Base-by-base conservation (phyloP, 2,113 vertebrate species). In the Panthera uncia region DNA sequence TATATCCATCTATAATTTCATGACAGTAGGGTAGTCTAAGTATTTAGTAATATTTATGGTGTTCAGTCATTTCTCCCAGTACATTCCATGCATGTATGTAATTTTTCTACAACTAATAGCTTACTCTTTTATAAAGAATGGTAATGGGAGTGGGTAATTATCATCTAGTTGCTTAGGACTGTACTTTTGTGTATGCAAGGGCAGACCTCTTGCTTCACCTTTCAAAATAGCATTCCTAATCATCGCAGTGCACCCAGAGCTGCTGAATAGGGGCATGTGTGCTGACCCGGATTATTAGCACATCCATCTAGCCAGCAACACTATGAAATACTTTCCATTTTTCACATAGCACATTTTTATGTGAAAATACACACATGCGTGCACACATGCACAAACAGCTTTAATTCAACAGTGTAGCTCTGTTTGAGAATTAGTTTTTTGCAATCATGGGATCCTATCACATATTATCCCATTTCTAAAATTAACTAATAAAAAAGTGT, bases 141-240 rank as follows among this genome's bases (percentile, higher is more conserved):
- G 16, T 89, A 83, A 89, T 81, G 45, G 52, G n/a, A 76, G 76
- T 57, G 27, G 41, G 14, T 71, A 92, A 94, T 96, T 90, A 86
- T 93, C 31, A 92, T 86, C 23, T 92, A 55, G 69, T 52, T 92
- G 89, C 63, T 92, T 83, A 52, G 80, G 76, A 85, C 27, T 91
- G 66, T 94, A 79, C 89, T 97, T 97, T 69, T 29, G 16, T 83
- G n/a, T 80, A 66, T 86, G 73, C 55, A 71, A 87, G 68, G 79
- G 52, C 79, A 71, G 93, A 89, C 55, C 48, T 96, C 76, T 79
- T 41, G 52, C 74, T 45, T 66, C 33, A 38, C 74, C 81, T 96
- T 96, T 97, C 78, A 94, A 97, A 97, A 93, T 27, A 93, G 55
- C 63, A 38, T 97, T 93, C 55, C 25, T 86, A 95, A 96, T 86